Base-by-base conservation (phyloP, 2,113 vertebrate species). In the Petrocephalus microphthalmus region DNA sequence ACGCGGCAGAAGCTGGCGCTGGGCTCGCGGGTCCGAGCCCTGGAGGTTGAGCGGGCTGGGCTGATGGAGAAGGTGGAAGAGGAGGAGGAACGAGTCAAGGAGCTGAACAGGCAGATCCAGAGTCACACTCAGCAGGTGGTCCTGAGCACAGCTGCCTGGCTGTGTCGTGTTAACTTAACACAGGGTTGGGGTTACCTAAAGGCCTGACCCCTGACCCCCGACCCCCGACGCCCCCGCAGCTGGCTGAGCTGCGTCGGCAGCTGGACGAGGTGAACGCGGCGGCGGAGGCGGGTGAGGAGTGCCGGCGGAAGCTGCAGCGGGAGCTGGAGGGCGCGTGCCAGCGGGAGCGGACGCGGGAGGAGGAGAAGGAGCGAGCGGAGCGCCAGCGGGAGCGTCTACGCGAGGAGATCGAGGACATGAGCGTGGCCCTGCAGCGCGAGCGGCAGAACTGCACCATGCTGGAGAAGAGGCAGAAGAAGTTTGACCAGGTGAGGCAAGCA, bases 391-490 rank as follows among this genome's bases (percentile, higher is more conserved):
- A 96, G 29, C 94, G 96, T 5, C 94, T 97, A 90, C 95, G 97
- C 90, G 97, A 97, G 91, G 97, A 98, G 90, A 95, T 97, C 64
- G 97, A 98, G 1, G 97, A 98, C 5, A 93, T 95, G 93, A 96
- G 94, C 0, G 89, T 98, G 86, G 97, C 96, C 82, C 91, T 97
- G 89, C 97, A 97, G 91, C 96, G 96, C 52, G 97, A 98, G 90
- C 94, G 97, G 78, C 97, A 98, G 92, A 97, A 97, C 74, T 96
- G 97, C 91, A 93, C 94, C 0, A 89, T 95, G 0, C 95, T 98
- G 20, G 97, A 98, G 91, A 98, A 98, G 93, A 96, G 97, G 90
- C 97, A 98, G 92, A 97, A 97, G 92, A 98, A 97, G 89, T 98
- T 97, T 3, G 97, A 98, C 92, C 97, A 98, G 96, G 97, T 98